Evolutionary conservation across 1,140 invertebrate species (phyloP).

Genomic region (Drosophila ohnishii): DNA sequence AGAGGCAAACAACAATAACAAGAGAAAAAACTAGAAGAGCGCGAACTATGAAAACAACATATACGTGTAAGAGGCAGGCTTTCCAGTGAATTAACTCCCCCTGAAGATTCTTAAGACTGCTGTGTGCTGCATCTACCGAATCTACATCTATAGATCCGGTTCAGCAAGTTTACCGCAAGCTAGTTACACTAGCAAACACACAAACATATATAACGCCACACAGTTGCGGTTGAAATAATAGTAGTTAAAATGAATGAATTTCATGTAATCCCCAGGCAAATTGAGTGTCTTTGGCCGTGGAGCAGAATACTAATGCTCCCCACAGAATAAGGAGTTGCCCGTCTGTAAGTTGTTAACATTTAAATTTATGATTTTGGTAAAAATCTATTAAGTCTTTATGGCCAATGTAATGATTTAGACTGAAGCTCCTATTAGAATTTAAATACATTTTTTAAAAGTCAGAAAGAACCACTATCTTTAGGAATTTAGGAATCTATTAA

Average conservation of each 20-base stretch:
- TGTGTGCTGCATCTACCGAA: conserved; percentile 66
- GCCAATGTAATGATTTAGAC: background rate
- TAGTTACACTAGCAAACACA: conserved; percentile 63
- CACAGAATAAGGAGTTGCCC: background rate
- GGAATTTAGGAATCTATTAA: too few species aligned
- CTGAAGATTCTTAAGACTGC: conserved; percentile 65
- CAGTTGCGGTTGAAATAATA: conserved; percentile 27
- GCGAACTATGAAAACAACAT: conserved; percentile 27
- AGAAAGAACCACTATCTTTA: too few species aligned
- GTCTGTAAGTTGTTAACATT: conserved; percentile 5
- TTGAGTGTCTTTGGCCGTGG: background rate
- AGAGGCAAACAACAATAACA: conserved; percentile 16
- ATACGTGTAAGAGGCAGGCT: conserved; percentile 37
- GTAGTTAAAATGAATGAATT: conserved; percentile 7
- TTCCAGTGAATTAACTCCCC: conserved; percentile 70
- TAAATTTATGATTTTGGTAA: conserved; percentile 22
- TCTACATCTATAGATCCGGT: conserved; percentile 71
- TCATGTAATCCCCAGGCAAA: conserved; percentile 6
- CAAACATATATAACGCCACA: conserved; percentile 3
- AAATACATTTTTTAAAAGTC: too few species aligned
- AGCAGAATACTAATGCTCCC: conserved; percentile 17
- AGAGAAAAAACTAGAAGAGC: conserved; percentile 13
- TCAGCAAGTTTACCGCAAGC: conserved; percentile 80
- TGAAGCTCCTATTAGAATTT: background rate
- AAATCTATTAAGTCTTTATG: conserved; percentile 16